Percentiles rank a stretch among this genome's conserved stretches.
phyloP scores from a whole-genome alignment of 2,888 invertebrate genomes.

The Lepetodrilus schrolli region DNA sequence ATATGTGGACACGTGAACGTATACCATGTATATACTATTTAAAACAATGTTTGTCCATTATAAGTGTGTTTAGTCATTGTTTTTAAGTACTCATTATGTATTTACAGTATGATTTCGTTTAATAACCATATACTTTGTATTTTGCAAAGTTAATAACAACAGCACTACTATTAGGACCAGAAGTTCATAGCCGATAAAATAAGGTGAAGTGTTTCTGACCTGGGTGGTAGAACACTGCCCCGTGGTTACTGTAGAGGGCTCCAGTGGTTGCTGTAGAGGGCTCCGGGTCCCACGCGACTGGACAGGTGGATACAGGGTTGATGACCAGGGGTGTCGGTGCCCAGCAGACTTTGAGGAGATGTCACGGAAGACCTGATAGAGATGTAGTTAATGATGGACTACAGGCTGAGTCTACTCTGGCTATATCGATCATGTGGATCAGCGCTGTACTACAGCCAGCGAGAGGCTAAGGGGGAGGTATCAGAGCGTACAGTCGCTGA shows the following conservation, averaged over 20 bases:
- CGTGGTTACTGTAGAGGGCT: background rate
- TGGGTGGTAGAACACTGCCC: conserved; percentile 20
- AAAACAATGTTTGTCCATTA: too few relatives aligned
- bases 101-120: background rate
- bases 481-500: background rate
- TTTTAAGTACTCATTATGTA: background rate
- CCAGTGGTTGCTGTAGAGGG: background rate
- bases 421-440: conserved; percentile 14
- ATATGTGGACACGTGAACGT: too few relatives aligned
- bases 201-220: background rate
- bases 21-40: too few relatives aligned
- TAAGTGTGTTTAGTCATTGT: background rate
- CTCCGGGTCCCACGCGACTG: background rate
- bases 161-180: too few relatives aligned
- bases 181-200: background rate
- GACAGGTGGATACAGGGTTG: background rate
- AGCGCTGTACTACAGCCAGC: background rate
- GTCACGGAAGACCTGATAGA: background rate
- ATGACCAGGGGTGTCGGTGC: background rate
- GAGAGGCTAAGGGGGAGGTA: background rate
- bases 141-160: too few relatives aligned
- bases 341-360: background rate
- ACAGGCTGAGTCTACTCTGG: background rate
- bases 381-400: conserved; percentile 5
- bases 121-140: background rate